Conservation (phyloP, 2,113 vertebrate species). For the Ginglymostoma cirratum region DNA sequence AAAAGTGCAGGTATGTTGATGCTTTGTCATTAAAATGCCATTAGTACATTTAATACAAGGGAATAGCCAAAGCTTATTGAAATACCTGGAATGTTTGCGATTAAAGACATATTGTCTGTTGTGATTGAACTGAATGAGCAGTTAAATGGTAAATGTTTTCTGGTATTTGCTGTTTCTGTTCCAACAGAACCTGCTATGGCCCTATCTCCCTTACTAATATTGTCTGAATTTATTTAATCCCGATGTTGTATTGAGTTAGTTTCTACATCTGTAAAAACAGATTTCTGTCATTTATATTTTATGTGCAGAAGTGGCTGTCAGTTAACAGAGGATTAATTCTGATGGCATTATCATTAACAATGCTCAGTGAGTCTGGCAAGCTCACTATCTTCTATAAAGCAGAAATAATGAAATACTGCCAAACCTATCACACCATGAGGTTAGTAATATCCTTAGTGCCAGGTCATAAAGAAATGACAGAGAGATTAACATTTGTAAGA, state of each 20-base stretch:
- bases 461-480: not conserved
- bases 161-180: not conserved
- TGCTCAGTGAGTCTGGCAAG: not conserved
- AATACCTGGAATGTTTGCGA: not conserved
- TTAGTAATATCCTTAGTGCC: not conserved
- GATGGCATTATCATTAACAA: not conserved
- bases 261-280: not conserved
- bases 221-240: not conserved
- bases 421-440: not conserved
- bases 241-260: not conserved
- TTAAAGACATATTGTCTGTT: not conserved
- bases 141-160: not conserved
- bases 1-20: constrained; percentile 63
- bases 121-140: not conserved
- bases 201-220: no score
- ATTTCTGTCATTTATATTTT: not conserved
- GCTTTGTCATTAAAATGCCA: no score
- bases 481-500: constrained; percentile 7
- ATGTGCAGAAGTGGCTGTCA: not conserved
- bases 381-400: not conserved
- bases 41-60: not conserved
- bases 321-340: not conserved
- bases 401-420: not conserved
- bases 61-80: not conserved
- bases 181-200: not conserved